A percentile compares a stretch with the other conserved stretches of the same genome.
Evolutionary conservation across 2,888 invertebrate species (phyloP).

Genomic region (Aethes cnicana): DNA sequence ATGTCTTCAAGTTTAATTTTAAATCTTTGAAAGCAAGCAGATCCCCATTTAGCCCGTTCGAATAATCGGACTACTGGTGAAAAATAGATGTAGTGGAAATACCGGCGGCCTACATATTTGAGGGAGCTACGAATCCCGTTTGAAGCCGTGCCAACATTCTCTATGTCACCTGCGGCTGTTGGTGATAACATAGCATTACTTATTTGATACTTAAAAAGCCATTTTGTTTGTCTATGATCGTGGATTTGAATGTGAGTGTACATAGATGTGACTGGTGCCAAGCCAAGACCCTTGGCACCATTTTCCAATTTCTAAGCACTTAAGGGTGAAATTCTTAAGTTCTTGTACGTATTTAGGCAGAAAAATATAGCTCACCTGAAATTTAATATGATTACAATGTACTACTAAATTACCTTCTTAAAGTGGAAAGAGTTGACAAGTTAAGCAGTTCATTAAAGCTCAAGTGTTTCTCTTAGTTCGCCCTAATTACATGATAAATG

Average conservation of each 20-base stretch:
- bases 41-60: not conserved
- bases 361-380: too few species aligned
- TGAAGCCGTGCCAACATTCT: conserved; percentile 46
- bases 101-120: conserved; percentile 36
- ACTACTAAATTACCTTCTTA: too few species aligned
- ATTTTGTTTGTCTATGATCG: not conserved
- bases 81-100: conserved; percentile 14
- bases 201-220: conserved; percentile 10
- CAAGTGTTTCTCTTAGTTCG: conserved; percentile 43
- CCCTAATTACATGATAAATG: conserved; percentile 68
- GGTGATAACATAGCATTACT: conserved; percentile 11
- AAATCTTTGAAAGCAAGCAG: not conserved
- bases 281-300: too few species aligned
- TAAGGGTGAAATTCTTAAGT: too few species aligned
- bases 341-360: too few species aligned
- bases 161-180: conserved; percentile 27
- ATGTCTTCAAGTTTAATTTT: conserved; percentile 1
- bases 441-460: conserved; percentile 19
- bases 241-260: not conserved
- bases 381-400: too few species aligned
- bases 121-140: conserved; percentile 30
- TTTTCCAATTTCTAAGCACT: too few species aligned
- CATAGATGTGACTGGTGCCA: not conserved
- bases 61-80: conserved; percentile 6
- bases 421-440: not conserved